Base-by-base conservation (phyloP, 1,140 invertebrate genomes). In the Neodiprion pinetum region DNA sequence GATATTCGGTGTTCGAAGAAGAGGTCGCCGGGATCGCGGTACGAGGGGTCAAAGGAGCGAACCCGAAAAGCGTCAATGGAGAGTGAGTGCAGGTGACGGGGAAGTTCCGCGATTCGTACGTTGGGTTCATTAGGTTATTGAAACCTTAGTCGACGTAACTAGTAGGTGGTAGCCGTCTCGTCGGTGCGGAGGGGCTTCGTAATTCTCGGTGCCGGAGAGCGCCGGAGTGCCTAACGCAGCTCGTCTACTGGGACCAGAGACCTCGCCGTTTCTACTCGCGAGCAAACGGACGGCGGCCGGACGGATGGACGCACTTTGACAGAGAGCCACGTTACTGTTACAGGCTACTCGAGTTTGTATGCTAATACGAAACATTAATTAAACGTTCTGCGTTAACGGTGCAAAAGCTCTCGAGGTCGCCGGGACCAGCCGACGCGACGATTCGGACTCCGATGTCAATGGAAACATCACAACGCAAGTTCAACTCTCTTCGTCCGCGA, bases 101-200 rank as follows among this genome's bases (percentile, higher is more conserved):
- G 53, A 61, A 61, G 53, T 61, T 69, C 67, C 9, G 65, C 50
- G 53, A 23, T 68, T 75, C 77, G 70, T 61, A 61, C 53, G n/a
- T 9, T 61, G 74, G 77, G 80, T 85, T 86, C 85, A 85, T 85
- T 86, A 82, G 80, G 83, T 86, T 86, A 86, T 85, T 82, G 85
- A 86, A 86, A 83, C 84, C 85, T 84, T 85, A 86, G 83, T 82
- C 81, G 81, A 82, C 80, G 81, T 84, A 80, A 83, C 81, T 82
- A 78, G 79, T 78, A 77, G 75, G 76, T 78, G 75, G 73, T 14
- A 23, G 78, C 74, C 75, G 77, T 75, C 82, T 7, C 14, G 21
- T 23, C 21, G 21, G 11, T 69, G 68, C 68, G 11, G 14, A 81
- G 80, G 80, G 85, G 85, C 84, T 87, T 86, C 84, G 79, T 83